Conservation (phyloP, 64 coral and sea anemone genomes). For the Montipora foliosa region DNA sequence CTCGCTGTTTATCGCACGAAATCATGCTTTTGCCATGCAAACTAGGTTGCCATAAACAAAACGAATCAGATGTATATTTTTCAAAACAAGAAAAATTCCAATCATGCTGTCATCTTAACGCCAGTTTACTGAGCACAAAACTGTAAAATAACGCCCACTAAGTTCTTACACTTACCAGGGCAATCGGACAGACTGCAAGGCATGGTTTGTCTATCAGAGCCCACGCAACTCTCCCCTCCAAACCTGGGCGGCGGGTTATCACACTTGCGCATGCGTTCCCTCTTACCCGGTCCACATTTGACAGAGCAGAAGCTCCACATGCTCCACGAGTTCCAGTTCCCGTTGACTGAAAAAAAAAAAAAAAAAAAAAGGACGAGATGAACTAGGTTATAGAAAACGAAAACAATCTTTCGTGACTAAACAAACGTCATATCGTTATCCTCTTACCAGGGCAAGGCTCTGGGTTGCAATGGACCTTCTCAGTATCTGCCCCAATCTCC, state of each 20-base stretch:
- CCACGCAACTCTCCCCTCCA: conserved; percentile 83
- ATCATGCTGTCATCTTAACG: no score
- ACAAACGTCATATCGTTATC: background rate
- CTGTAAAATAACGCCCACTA: no score
- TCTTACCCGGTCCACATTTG: conserved; percentile 92
- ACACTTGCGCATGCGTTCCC: conserved; percentile 91
- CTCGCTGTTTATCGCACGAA: no score
- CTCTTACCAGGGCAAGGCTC: conserved; percentile 82
- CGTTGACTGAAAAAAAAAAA: conserved; percentile 73
- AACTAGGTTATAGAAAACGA: background rate
- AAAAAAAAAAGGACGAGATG: background rate
- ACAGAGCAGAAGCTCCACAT: conserved; percentile 98
- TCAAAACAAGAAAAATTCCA: no score
- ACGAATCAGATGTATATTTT: no score
- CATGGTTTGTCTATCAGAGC: conserved; percentile 83
- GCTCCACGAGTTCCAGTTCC: conserved; percentile 93
- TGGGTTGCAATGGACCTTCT: conserved; percentile 87
- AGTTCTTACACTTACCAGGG: conserved; percentile 67
- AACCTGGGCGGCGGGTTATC: conserved; percentile 87
- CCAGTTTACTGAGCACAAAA: no score
- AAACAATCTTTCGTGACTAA: no score
- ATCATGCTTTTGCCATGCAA: no score
- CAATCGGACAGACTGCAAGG: conserved; percentile 95
- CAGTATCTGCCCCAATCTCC: conserved; percentile 72
- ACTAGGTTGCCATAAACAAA: no score